Conservation (phyloP, 1,140 invertebrate genomes). For the Conopomorpha cramerella region DNA sequence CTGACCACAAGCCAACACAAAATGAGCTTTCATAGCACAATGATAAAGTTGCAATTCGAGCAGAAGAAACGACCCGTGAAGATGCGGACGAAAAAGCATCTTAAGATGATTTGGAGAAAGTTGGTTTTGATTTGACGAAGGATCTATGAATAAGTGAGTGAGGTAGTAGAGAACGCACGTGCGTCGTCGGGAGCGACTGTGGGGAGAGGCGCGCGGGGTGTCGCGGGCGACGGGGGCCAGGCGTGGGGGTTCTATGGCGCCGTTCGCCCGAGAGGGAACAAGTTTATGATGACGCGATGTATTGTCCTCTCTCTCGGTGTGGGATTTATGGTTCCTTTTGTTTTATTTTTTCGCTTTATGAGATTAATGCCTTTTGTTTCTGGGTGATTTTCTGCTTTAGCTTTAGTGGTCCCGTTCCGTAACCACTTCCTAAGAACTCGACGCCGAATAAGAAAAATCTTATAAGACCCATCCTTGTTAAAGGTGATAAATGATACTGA, state of each 20-base stretch:
- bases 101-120: too few relatives aligned
- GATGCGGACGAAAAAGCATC: constrained; percentile 13
- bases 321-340: constrained; percentile 39
- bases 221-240: constrained; percentile 11
- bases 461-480: too few relatives aligned
- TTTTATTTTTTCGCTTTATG: constrained; percentile 36
- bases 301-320: constrained; percentile 43
- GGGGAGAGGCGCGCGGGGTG: too few relatives aligned
- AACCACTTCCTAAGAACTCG: too few relatives aligned
- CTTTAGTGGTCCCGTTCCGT: constrained; percentile 11
- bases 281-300: constrained; percentile 44
- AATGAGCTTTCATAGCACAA: too few relatives aligned
- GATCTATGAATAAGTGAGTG: constrained; percentile 25
- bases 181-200: too few relatives aligned
- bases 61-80: too few relatives aligned
- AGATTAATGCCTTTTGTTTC: constrained; percentile 34
- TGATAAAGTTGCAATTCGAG: too few relatives aligned
- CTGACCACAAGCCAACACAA: constrained; percentile 19
- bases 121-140: too few relatives aligned
- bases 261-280: constrained; percentile 45
- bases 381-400: constrained; percentile 13
- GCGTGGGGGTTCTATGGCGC: constrained; percentile 19
- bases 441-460: too few relatives aligned
- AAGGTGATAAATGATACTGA: too few relatives aligned
- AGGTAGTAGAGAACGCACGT: constrained; percentile 39